These are phyloP conservation scores for Cerastis leucographa DNA, from an alignment of 2,888 invertebrate genomes.

Conservation along the genomic window DNA sequence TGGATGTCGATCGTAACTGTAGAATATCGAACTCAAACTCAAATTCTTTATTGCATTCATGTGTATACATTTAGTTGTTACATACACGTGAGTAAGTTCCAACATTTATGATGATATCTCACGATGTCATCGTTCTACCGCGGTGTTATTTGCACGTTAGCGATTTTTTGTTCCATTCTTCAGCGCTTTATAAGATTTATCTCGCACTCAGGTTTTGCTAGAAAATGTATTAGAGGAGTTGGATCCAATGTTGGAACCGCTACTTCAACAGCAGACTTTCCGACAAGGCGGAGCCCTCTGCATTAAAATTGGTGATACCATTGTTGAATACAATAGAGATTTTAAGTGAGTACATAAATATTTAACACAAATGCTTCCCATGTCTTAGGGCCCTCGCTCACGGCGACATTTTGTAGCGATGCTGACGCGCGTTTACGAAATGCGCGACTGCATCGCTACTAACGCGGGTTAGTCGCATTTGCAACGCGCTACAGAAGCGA, in stretches of 20 bases:
- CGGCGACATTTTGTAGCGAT: no score
- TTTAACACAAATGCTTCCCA: neutral
- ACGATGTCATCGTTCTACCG: neutral
- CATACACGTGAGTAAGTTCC: no score
- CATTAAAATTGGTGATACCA: slow-evolving; percentile 97
- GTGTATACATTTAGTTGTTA: no score
- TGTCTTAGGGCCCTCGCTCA: no score
- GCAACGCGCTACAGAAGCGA: no score
- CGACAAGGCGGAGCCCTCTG: slow-evolving; percentile 96
- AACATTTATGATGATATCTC: no score
- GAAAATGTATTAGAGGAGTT: slow-evolving; percentile 98
- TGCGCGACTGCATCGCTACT: no score
- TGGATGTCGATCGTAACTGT: neutral
- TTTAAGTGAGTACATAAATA: slow-evolving; percentile 92
- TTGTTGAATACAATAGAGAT: slow-evolving; percentile 96
- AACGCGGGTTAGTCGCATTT: no score
- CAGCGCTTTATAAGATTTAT: neutral
- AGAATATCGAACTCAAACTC: no score
- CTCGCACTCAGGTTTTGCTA: slow-evolving; percentile 91
- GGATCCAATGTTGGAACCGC: slow-evolving; percentile 97
- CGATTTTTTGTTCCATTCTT: neutral
- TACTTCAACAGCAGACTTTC: slow-evolving; percentile 97
- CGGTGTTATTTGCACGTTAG: neutral
- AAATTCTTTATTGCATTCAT: no score
- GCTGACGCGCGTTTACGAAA: no score